Conservation (phyloP, 2,888 invertebrate species). For the Limnephilus rhombicus region DNA sequence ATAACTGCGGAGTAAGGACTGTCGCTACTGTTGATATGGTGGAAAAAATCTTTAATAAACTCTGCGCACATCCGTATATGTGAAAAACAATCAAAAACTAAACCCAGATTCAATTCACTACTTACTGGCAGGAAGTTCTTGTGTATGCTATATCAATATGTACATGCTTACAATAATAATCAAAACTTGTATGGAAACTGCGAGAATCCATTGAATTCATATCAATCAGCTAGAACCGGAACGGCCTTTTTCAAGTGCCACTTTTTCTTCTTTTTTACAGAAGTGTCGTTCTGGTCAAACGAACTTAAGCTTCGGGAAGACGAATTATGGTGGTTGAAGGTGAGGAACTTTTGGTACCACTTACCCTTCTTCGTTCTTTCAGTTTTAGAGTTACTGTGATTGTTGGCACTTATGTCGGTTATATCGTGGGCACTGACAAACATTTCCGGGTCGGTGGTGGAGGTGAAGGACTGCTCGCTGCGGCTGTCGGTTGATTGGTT, state of each 20-base stretch:
- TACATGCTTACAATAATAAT: background rate
- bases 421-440: constrained; percentile 32
- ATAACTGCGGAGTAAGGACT: background rate
- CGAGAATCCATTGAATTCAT: background rate
- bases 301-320: constrained; percentile 34
- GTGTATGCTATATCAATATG: background rate
- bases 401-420: constrained; percentile 5
- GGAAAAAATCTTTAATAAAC: background rate
- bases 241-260: constrained; percentile 55
- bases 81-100: too few species aligned
- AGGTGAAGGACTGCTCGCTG: background rate
- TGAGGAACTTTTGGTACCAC: constrained; percentile 56
- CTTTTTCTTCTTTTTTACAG: constrained; percentile 54
- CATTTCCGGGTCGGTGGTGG: background rate
- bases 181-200: background rate
- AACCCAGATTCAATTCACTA: background rate
- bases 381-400: background rate
- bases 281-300: constrained; percentile 18
- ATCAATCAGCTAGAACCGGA: constrained; percentile 55
- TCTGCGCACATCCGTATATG: too few species aligned
- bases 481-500: background rate
- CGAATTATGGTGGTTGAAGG: constrained; percentile 48
- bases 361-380: constrained; percentile 52
- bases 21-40: background rate
- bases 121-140: background rate